These are phyloP conservation scores for Orussus abietinus DNA, from an alignment of 1,140 invertebrate species.

Conservation along the genomic window DNA sequence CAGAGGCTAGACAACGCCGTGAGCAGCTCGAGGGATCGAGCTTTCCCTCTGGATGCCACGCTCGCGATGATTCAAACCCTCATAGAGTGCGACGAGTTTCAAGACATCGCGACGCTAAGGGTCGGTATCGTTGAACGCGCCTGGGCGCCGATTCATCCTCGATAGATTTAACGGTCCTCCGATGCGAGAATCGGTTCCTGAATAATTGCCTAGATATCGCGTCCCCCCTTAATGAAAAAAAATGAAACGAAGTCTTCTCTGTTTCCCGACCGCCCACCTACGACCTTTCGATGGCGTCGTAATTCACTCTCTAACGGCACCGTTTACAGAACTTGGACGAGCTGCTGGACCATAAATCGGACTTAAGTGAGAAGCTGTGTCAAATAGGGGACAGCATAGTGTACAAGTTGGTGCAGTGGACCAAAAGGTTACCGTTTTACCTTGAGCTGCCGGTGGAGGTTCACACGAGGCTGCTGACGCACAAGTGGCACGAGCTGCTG, in stretches of 20 bases:
- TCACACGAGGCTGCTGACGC: constrained; percentile 89
- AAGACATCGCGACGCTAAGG: constrained; percentile 84
- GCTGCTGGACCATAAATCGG: constrained; percentile 83
- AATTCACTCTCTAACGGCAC: too few relatives aligned
- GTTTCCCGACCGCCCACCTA: too few relatives aligned
- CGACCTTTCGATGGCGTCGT: too few relatives aligned
- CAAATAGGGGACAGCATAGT: constrained; percentile 95
- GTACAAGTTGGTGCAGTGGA: constrained; percentile 97
- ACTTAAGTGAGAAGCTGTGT: constrained; percentile 87
- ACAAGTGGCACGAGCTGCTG: constrained; percentile 96
- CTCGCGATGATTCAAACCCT: constrained; percentile 83
- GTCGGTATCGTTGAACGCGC: too few relatives aligned
- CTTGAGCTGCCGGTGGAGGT: constrained; percentile 91
- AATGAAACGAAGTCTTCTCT: too few relatives aligned
- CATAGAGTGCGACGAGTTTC: constrained; percentile 92
- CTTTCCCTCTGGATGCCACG: constrained; percentile 76
- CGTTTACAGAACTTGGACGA: constrained; percentile 83
- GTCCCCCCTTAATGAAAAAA: too few relatives aligned
- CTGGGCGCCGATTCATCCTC: too few relatives aligned
- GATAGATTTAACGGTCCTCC: neutral
- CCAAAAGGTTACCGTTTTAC: constrained; percentile 95
- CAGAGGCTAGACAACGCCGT: constrained; percentile 82
- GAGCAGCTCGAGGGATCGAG: constrained; percentile 77
- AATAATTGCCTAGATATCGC: too few relatives aligned
- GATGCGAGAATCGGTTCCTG: constrained; percentile 1